Conservation (phyloP, 1,140 invertebrate species). For the Kradibia gibbosae region DNA sequence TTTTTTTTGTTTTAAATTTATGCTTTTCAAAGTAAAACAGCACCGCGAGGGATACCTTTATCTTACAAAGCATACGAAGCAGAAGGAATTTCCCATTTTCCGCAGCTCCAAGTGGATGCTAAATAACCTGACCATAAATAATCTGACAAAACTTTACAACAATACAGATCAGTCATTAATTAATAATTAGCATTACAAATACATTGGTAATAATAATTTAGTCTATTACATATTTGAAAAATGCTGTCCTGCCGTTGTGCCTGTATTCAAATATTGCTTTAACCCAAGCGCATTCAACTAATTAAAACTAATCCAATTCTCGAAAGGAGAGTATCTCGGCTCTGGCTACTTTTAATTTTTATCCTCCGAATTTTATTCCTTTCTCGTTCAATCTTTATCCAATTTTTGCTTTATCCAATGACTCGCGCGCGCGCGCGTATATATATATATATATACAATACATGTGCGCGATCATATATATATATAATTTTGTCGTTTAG, state of each 20-base stretch:
- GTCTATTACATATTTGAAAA: slow-evolving; percentile 59
- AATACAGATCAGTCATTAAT: slow-evolving; percentile 63
- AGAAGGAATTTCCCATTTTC: not conserved
- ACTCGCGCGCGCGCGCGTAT: no score
- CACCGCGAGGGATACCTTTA: no score
- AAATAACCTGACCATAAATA: slow-evolving; percentile 53
- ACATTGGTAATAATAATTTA: slow-evolving; percentile 65
- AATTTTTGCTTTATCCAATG: no score
- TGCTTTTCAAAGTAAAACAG: no score
- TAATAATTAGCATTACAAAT: slow-evolving; percentile 60
- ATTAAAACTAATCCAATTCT: slow-evolving; percentile 55
- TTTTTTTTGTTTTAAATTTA: slow-evolving; percentile 26
- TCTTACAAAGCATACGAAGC: not conserved
- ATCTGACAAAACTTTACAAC: slow-evolving; percentile 51
- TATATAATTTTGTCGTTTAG: no score
- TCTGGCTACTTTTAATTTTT: not conserved
- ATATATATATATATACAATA: no score
- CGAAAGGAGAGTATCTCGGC: slow-evolving; percentile 49
- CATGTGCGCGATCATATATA: no score
- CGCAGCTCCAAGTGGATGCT: slow-evolving; percentile 49
- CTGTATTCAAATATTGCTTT: slow-evolving; percentile 41
- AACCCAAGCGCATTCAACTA: slow-evolving; percentile 52
- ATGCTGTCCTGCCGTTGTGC: slow-evolving; percentile 40
- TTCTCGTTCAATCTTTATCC: no score
- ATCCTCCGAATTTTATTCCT: no score